Evolutionary conservation across 1,140 invertebrate species (phyloP), one percentile per base, ranked within the genome.

Genomic region (Bombus picipes): DNA sequence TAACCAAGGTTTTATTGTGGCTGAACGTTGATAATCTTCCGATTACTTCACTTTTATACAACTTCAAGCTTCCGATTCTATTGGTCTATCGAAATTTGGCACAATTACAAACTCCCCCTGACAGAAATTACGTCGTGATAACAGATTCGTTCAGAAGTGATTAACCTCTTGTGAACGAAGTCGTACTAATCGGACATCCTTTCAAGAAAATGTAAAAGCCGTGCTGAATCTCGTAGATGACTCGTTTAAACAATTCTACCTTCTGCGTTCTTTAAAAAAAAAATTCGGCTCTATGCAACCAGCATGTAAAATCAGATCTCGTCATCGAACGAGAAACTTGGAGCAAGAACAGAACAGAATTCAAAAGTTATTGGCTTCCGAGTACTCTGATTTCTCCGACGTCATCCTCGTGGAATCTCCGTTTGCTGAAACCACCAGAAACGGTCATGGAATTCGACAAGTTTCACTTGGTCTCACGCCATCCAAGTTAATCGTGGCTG

Each of bases 361-460:
- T 66, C 95, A 96, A 90, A 96, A 96, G 90, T 91, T 97, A 39
- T 88, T 97, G 53, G 93, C 95, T 65, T 95, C 96, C n/a, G 96
- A 97, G 90, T 96, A 96, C 88, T 93, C 94, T 53, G 96, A 96
- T 78, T 96, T 96, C 72, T 94, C 95, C 59, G 96, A 97, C 53
- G 94, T 92, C 78, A 94, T 97, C 53, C 89, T 97, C 77, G 94
- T 97, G 43, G 96, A 97, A 91, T 96, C 96, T 76, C 95, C 96
- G 8, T 97, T 97, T 90, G 96, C 95, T 15, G 96, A 97, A 92
- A 97, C 96, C 1, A 96, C 96, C 9, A 94, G 96, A 83, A 94
- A 96, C 66, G 96, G 96, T 43, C 93, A 90, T 80, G 96, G 96
- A 32, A 79, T 97, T 25, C 92, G 96, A 59, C 95, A 96, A 92